phyloP scores from a whole-genome alignment of 2,797 vertebrate species.

The Lates japonicus region DNA sequence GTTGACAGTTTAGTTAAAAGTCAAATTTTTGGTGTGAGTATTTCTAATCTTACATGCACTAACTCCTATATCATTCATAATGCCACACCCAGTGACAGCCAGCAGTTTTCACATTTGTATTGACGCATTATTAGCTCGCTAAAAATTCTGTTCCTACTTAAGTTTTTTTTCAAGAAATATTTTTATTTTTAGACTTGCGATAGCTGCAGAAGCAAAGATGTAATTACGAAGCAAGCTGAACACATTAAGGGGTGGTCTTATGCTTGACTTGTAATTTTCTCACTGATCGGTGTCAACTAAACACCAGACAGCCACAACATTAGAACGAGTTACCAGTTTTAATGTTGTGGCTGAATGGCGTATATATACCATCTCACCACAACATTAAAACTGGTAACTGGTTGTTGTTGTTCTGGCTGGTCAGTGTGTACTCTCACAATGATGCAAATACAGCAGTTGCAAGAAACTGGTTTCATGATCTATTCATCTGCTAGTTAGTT shows the following conservation, averaged over 20 bases:
- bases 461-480: too few relatives aligned
- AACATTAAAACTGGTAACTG: too few relatives aligned
- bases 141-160: not conserved
- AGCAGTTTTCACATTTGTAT: not conserved
- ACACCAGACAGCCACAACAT: not conserved
- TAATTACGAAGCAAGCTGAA: not conserved
- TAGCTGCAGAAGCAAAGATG: too few relatives aligned
- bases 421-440: too few relatives aligned
- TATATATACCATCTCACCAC: too few relatives aligned
- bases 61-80: not conserved
- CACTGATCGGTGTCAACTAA: not conserved
- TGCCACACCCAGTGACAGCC: not conserved
- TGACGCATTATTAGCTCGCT: not conserved
- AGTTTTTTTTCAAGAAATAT: too few relatives aligned
- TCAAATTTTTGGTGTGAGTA: accelerated
- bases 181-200: too few relatives aligned
- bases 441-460: too few relatives aligned
- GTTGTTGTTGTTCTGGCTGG: too few relatives aligned
- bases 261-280: not conserved
- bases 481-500: too few relatives aligned
- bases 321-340: too few relatives aligned
- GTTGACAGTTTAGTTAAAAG: not conserved
- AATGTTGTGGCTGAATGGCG: too few relatives aligned
- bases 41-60: not conserved
- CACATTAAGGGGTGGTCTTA: not conserved